These are phyloP conservation scores for Holcopasites calliopsidis DNA, from an alignment of 1,140 invertebrate species.

Conservation along the genomic window DNA sequence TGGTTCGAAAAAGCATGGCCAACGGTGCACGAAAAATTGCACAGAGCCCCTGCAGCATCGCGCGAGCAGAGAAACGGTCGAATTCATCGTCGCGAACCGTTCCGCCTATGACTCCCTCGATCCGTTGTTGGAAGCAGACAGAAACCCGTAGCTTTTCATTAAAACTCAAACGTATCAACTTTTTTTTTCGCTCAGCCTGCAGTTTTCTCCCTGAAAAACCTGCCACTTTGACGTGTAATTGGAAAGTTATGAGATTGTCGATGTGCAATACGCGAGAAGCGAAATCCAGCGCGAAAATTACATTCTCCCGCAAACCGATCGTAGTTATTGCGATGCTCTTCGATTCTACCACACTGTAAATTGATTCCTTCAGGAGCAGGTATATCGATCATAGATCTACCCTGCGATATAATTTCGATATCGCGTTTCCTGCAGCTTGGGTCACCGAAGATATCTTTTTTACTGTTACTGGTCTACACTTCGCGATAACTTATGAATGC, in stretches of 20 bases:
- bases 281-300: too few species aligned
- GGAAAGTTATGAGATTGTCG: too few species aligned
- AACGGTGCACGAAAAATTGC: conserved; percentile 16
- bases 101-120: not conserved
- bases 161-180: not conserved
- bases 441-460: not conserved
- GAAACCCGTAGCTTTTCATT: not conserved
- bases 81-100: conserved; percentile 12
- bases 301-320: too few species aligned
- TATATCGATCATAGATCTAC: not conserved
- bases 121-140: too few species aligned
- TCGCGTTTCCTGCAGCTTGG: conserved; percentile 24
- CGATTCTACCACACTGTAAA: not conserved
- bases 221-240: not conserved
- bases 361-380: not conserved
- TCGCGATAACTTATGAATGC: too few species aligned
- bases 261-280: too few species aligned
- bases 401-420: not conserved
- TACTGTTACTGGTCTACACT: too few species aligned
- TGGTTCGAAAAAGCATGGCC: conserved; percentile 7
- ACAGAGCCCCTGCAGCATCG: not conserved
- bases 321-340: not conserved
- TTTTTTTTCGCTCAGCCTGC: not conserved
- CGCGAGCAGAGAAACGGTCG: not conserved
- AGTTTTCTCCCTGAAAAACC: not conserved